phyloP scores from a whole-genome alignment of 2,113 vertebrate genomes.

The Limnothrissa miodon region DNA sequence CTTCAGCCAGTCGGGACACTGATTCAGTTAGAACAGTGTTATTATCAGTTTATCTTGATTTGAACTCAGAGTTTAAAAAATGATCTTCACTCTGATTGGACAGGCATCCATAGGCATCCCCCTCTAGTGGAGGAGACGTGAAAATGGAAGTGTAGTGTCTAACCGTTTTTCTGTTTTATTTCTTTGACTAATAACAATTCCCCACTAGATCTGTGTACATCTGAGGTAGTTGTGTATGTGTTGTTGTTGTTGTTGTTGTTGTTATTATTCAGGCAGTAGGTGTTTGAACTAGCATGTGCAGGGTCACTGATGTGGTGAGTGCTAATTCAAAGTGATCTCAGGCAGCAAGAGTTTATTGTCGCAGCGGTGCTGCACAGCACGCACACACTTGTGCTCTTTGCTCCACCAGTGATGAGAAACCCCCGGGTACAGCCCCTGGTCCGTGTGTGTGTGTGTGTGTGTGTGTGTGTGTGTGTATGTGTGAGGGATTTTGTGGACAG shows the following conservation, averaged over 20 bases:
- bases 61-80: too few species aligned
- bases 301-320: slow-evolving; percentile 32
- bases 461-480: not conserved
- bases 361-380: not conserved
- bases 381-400: not conserved
- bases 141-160: too few species aligned
- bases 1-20: too few species aligned
- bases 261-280: not conserved
- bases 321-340: slow-evolving; percentile 45
- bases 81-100: too few species aligned
- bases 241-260: not conserved
- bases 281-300: slow-evolving; percentile 26
- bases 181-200: not conserved
- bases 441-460: not conserved
- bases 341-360: slow-evolving; percentile 45
- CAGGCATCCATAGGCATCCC: too few species aligned
- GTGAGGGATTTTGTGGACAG: too few species aligned
- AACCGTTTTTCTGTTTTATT: too few species aligned
- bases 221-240: not conserved
- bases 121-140: too few species aligned
- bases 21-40: too few species aligned
- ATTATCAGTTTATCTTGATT: too few species aligned
- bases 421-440: slow-evolving; percentile 21
- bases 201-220: not conserved
- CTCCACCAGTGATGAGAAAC: not conserved